Conservation (phyloP, 1,140 invertebrate genomes). For the Drosophila saltans region DNA sequence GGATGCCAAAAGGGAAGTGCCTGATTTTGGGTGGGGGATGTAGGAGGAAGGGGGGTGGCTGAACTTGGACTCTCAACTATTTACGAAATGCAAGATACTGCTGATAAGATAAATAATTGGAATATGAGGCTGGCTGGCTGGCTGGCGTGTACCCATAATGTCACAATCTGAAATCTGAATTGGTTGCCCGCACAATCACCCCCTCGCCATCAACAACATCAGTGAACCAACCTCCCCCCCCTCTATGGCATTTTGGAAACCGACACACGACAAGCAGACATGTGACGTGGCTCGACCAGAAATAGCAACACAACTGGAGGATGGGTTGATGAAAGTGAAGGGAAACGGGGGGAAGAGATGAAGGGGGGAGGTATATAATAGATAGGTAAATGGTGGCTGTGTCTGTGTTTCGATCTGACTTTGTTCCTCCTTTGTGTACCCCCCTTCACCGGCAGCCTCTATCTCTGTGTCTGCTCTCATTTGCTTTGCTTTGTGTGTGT, state of each 20-base stretch:
- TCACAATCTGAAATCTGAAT: conserved; percentile 16
- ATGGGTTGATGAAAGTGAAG: background rate
- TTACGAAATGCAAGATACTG: conserved; percentile 57
- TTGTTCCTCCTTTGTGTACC: background rate
- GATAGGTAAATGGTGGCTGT: conserved; percentile 1
- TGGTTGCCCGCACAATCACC: background rate
- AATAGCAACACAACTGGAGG: background rate
- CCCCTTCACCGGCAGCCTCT: background rate
- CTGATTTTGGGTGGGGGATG: background rate
- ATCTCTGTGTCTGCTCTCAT: conserved; percentile 2
- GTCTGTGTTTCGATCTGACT: conserved; percentile 1
- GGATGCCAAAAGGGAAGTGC: background rate
- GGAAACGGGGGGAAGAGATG: background rate
- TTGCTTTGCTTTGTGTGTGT: conserved; percentile 31
- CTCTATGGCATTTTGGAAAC: background rate
- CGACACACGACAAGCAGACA: conserved; percentile 34
- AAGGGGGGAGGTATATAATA: background rate
- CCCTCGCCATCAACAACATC: background rate
- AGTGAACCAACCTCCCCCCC: background rate
- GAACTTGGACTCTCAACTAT: conserved; percentile 33
- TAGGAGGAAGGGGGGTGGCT: conserved; percentile 1
- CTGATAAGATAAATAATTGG: conserved; percentile 80
- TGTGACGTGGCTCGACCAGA: conserved; percentile 30
- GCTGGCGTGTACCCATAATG: conserved; percentile 11
- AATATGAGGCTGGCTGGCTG: conserved; percentile 74